phyloP scores from a whole-genome alignment of 2,797 vertebrate genomes.

The Oryzias sinensis region DNA sequence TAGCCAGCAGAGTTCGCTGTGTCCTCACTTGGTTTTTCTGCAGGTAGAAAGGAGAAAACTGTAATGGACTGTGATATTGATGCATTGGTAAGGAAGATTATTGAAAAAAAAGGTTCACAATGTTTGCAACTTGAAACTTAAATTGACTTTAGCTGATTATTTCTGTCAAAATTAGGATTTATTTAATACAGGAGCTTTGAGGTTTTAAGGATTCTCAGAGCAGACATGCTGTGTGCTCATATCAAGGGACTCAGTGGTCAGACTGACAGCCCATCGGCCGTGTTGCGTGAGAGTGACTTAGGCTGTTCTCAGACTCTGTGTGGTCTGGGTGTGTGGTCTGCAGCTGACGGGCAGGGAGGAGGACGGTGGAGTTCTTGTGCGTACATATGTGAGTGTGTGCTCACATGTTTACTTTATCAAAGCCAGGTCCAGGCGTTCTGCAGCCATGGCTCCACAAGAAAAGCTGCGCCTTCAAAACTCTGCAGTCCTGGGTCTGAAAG shows the following conservation, averaged over 20 bases:
- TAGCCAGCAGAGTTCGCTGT: constrained; percentile 61
- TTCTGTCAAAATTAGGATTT: too few species aligned
- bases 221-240: constrained; percentile 24
- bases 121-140: too few species aligned
- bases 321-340: constrained; percentile 97
- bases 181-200: background rate
- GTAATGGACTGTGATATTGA: background rate
- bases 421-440: constrained; percentile 66
- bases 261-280: constrained; percentile 84
- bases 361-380: constrained; percentile 52
- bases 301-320: constrained; percentile 82
- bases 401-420: constrained; percentile 74
- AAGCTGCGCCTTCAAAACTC: constrained; percentile 63
- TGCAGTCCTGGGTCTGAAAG: constrained; percentile 44
- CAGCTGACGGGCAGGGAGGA: constrained; percentile 82
- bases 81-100: too few species aligned
- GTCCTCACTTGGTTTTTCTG: constrained; percentile 20
- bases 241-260: constrained; percentile 34
- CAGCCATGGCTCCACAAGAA: constrained; percentile 56
- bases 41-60: constrained; percentile 7
- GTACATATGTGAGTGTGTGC: constrained; percentile 45
- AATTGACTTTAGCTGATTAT: too few species aligned
- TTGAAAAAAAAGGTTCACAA: too few species aligned
- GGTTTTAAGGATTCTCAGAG: constrained; percentile 5
- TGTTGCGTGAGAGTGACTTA: constrained; percentile 87